These are phyloP conservation scores for Aphelenchoides bicaudatus DNA, from an alignment of 2,888 invertebrate species.

Conservation along the genomic window DNA sequence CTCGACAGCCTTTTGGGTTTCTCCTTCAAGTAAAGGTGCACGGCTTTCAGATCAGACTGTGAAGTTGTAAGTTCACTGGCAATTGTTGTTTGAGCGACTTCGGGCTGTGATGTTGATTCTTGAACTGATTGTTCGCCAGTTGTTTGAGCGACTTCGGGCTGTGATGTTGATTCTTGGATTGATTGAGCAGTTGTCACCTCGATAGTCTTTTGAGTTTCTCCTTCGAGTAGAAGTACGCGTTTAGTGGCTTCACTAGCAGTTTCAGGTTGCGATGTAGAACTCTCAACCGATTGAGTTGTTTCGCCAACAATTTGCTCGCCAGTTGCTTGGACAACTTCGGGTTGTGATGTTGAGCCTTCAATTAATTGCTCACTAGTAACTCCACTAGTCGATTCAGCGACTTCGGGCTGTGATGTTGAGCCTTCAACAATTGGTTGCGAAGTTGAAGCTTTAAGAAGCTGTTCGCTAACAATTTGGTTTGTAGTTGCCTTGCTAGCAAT, in stretches of 20 bases:
- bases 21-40: too few relatives aligned
- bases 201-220: background rate
- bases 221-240: constrained; percentile 6
- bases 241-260: constrained; percentile 24
- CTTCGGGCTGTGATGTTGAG: background rate
- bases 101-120: constrained; percentile 13
- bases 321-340: background rate
- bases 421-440: background rate
- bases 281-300: constrained; percentile 19
- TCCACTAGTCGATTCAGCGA: constrained; percentile 5
- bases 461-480: background rate
- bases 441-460: background rate
- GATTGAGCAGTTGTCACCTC: constrained; percentile 7
- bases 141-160: too few relatives aligned
- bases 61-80: background rate
- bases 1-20: too few relatives aligned
- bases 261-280: constrained; percentile 11
- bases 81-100: constrained; percentile 13
- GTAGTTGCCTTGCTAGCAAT: too few relatives aligned
- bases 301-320: constrained; percentile 14
- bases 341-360: background rate
- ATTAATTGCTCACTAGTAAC: too few relatives aligned
- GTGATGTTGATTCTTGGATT: constrained; percentile 12
- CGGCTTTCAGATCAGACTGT: too few relatives aligned
- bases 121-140: background rate